These are phyloP conservation scores for Elegia similella DNA, from an alignment of 2,888 invertebrate species.

Conservation along the genomic window DNA sequence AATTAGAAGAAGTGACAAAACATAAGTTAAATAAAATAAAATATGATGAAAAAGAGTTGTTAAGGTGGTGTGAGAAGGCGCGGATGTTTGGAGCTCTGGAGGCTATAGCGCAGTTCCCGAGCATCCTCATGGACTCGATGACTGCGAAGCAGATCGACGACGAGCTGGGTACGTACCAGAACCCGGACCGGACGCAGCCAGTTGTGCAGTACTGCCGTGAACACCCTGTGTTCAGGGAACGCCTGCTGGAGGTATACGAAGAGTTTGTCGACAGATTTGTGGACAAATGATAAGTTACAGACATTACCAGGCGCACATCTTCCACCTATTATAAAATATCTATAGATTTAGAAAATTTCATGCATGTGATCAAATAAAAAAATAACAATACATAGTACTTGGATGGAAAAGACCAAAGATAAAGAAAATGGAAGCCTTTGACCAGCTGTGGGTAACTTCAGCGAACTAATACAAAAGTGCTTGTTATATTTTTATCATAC, in stretches of 20 bases:
- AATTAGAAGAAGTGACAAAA: slow-evolving; percentile 39
- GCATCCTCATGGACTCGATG: slow-evolving; percentile 41
- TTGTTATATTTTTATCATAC: too few relatives aligned
- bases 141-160: slow-evolving; percentile 40
- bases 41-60: slow-evolving; percentile 38
- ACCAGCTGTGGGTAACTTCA: too few relatives aligned
- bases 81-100: slow-evolving; percentile 42
- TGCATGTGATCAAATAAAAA: too few relatives aligned
- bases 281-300: neutral
- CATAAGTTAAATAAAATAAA: slow-evolving; percentile 38
- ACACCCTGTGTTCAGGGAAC: slow-evolving; percentile 27
- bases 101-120: slow-evolving; percentile 37
- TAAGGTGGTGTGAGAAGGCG: slow-evolving; percentile 39
- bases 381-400: too few relatives aligned
- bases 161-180: slow-evolving; percentile 41
- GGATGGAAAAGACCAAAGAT: too few relatives aligned
- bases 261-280: slow-evolving; percentile 32
- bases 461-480: too few relatives aligned
- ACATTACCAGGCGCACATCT: too few relatives aligned
- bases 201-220: slow-evolving; percentile 32
- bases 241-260: slow-evolving; percentile 34
- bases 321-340: too few relatives aligned
- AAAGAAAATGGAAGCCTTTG: too few relatives aligned
- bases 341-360: too few relatives aligned
- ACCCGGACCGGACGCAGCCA: slow-evolving; percentile 39